Evolutionary conservation across 2,888 invertebrate species (phyloP).

Genomic region (Lacanobia oleracea): DNA sequence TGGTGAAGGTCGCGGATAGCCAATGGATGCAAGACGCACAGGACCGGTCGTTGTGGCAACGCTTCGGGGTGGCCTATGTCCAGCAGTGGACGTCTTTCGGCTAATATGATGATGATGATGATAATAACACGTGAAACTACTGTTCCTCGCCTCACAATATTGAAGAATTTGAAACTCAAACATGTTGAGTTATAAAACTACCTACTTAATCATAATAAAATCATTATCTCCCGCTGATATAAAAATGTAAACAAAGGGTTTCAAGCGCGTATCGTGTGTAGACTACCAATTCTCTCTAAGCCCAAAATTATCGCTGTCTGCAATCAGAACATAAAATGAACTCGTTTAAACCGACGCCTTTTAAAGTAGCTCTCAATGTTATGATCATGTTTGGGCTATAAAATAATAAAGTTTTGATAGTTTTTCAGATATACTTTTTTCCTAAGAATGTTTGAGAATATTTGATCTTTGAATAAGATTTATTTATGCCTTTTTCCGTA

Average conservation of each 20-base stretch:
- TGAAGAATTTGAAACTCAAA: too few species aligned
- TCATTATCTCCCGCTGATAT: slow-evolving; percentile 8
- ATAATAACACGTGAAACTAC: too few species aligned
- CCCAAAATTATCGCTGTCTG: slow-evolving; percentile 10
- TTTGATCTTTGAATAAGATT: too few species aligned
- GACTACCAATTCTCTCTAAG: neutral
- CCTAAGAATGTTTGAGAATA: neutral
- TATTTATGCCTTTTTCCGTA: too few species aligned
- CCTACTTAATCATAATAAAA: slow-evolving; percentile 5
- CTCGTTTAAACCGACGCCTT: neutral
- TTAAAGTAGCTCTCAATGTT: slow-evolving; percentile 17
- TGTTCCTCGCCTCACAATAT: too few species aligned
- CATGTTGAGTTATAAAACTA: neutral
- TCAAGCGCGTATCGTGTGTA: neutral
- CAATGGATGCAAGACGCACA: too few species aligned
- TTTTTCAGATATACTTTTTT: neutral
- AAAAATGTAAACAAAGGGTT: slow-evolving; percentile 10
- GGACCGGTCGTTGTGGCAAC: too few species aligned
- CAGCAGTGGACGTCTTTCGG: too few species aligned
- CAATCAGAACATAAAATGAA: slow-evolving; percentile 19
- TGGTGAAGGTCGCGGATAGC: too few species aligned
- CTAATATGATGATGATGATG: too few species aligned
- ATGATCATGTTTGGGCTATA: slow-evolving; percentile 3
- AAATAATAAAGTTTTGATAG: slow-evolving; percentile 7
- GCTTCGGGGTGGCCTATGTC: too few species aligned